Evolutionary conservation across 2,888 invertebrate species (phyloP).

Genomic region (Aphrophora alni): DNA sequence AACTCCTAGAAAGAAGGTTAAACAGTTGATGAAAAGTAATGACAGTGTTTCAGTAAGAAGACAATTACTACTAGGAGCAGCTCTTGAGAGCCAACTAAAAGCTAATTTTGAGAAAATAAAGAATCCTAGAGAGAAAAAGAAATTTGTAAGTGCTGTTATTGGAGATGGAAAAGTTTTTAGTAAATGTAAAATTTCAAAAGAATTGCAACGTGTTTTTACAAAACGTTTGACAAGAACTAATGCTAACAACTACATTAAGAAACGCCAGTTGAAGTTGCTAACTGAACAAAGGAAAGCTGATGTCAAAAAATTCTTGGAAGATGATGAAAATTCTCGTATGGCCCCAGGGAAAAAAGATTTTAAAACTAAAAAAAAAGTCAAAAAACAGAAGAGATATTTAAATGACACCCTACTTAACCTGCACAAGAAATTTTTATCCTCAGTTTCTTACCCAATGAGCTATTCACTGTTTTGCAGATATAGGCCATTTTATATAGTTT

Average conservation of each 20-base stretch:
- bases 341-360: constrained; percentile 16
- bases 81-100: constrained; percentile 19
- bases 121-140: background rate
- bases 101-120: constrained; percentile 6
- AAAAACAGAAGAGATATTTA: constrained; percentile 11
- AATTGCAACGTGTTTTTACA: constrained; percentile 17
- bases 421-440: constrained; percentile 9
- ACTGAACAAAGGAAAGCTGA: constrained; percentile 1
- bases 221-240: constrained; percentile 16
- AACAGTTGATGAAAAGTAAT: constrained; percentile 9
- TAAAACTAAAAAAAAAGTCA: constrained; percentile 10
- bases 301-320: constrained; percentile 3
- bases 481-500: constrained; percentile 13
- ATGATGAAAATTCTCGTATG: constrained; percentile 9
- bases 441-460: constrained; percentile 10
- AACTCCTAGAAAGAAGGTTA: constrained; percentile 12
- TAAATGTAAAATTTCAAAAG: constrained; percentile 20
- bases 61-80: constrained; percentile 4
- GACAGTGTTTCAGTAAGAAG: constrained; percentile 6
- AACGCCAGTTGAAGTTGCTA: constrained; percentile 6
- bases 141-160: constrained; percentile 13
- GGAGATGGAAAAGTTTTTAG: constrained; percentile 14
- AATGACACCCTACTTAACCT: constrained; percentile 14
- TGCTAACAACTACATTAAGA: constrained; percentile 15
- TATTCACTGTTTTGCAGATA: constrained; percentile 21